Evolutionary conservation across 2,797 vertebrate species (phyloP).

Genomic region (Crenuchus spilurus): DNA sequence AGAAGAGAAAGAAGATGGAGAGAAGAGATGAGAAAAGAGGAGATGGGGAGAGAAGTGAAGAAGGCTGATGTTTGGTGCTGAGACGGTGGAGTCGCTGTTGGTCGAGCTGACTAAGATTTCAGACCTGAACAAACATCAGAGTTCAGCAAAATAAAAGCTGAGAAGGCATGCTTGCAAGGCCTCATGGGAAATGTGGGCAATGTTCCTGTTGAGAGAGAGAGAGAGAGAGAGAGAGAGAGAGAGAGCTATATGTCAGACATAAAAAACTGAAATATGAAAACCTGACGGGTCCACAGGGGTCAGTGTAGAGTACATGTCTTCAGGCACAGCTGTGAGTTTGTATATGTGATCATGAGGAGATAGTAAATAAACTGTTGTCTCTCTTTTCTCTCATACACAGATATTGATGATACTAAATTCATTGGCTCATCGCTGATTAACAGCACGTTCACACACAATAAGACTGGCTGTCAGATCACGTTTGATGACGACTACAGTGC

Average conservation of each 20-base stretch:
- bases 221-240: background rate
- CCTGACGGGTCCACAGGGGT: no score
- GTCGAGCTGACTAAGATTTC: constrained; percentile 67
- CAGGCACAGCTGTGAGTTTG: no score
- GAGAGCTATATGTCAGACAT: no score
- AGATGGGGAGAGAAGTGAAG: no score
- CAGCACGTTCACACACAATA: constrained; percentile 87
- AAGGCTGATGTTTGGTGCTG: no score
- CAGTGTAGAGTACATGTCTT: background rate
- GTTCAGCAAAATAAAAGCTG: constrained; percentile 62
- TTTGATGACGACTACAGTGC: constrained; percentile 97
- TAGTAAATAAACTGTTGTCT: no score
- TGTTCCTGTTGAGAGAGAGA: constrained; percentile 40
- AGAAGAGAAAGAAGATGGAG: no score
- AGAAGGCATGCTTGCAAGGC: constrained; percentile 51
- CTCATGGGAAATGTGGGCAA: constrained; percentile 65
- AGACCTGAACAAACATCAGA: constrained; percentile 49
- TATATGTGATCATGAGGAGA: no score
- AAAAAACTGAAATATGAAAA: no score
- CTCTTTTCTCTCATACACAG: constrained; percentile 67
- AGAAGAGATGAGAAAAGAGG: no score
- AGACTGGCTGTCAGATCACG: constrained; percentile 94
- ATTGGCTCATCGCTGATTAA: constrained; percentile 85
- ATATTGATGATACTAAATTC: constrained; percentile 91
- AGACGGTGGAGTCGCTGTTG: no score